Conservation (phyloP, 2,797 vertebrate species). For the Lithobates sylvaticus region DNA sequence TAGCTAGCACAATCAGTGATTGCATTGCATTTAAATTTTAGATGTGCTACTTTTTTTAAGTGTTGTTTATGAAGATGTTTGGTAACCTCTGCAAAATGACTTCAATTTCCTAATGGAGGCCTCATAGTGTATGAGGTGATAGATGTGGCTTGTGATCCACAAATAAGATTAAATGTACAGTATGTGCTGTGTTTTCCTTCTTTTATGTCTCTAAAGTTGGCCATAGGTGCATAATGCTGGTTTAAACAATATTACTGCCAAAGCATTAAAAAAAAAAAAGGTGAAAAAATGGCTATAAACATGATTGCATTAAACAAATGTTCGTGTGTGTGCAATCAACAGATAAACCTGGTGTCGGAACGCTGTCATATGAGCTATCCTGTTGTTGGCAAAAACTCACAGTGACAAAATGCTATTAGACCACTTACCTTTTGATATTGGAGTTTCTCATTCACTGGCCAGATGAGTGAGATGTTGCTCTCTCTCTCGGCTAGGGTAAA, state of each 20-base stretch:
- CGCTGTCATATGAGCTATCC: too few relatives aligned
- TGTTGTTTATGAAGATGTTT: constrained; percentile 30
- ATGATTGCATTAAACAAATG: too few relatives aligned
- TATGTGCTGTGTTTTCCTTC: not conserved
- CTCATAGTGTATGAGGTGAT: not conserved
- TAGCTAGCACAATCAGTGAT: constrained; percentile 33
- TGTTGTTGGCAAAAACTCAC: too few relatives aligned
- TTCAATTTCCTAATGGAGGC: constrained; percentile 29
- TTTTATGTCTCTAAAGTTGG: not conserved
- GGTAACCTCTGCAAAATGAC: constrained; percentile 30
- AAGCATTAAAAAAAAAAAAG: too few relatives aligned
- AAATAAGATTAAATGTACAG: not conserved
- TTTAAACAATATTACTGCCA: not conserved
- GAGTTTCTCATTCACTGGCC: too few relatives aligned
- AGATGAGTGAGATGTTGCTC: too few relatives aligned
- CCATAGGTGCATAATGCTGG: not conserved
- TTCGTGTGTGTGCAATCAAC: too few relatives aligned
- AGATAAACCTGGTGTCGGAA: too few relatives aligned
- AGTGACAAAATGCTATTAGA: too few relatives aligned
- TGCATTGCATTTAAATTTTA: constrained; percentile 47
- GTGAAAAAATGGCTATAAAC: too few relatives aligned
- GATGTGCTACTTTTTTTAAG: constrained; percentile 32
- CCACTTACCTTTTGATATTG: too few relatives aligned
- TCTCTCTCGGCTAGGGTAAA: too few relatives aligned
- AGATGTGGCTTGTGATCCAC: constrained; percentile 1